These are phyloP conservation scores for Microcebus lehilahytsara DNA, from an alignment of 2,113 vertebrate genomes.

Conservation along the genomic window DNA sequence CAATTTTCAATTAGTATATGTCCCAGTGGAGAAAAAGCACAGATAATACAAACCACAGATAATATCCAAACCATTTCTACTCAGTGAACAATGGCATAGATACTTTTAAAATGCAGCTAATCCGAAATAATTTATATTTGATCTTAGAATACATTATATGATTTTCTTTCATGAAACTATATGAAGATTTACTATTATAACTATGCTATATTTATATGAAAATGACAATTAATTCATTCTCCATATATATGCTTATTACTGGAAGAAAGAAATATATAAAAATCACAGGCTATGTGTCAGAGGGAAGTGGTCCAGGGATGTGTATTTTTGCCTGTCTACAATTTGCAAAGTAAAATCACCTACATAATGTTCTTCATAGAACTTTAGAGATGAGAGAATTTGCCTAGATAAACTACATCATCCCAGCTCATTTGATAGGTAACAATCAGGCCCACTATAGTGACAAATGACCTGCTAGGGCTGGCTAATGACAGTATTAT, in stretches of 20 bases:
- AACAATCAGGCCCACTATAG: background rate
- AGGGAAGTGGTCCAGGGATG: background rate
- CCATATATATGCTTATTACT: background rate
- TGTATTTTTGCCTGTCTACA: background rate
- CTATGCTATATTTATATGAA: constrained; percentile 3
- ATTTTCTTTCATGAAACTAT: background rate
- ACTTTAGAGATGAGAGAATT: background rate
- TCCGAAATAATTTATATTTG: constrained; percentile 34
- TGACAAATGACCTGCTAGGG: background rate
- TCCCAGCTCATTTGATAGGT: background rate
- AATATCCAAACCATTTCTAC: constrained; percentile 4
- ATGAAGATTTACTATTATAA: background rate
- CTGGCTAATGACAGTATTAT: constrained; percentile 18
- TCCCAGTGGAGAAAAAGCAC: constrained; percentile 28
- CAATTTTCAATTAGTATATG: constrained; percentile 42
- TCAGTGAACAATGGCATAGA: background rate
- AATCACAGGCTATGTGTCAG: background rate
- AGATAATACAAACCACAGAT: constrained; percentile 1
- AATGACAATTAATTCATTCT: constrained; percentile 5
- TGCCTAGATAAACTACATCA: background rate
- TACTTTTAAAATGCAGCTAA: background rate
- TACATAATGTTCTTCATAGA: background rate
- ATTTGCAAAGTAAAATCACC: background rate
- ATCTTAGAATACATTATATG: constrained; percentile 22
- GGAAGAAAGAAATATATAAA: background rate